Evolutionary conservation across 2,888 invertebrate genomes (phyloP).

Genomic region (Carabus problematicus): DNA sequence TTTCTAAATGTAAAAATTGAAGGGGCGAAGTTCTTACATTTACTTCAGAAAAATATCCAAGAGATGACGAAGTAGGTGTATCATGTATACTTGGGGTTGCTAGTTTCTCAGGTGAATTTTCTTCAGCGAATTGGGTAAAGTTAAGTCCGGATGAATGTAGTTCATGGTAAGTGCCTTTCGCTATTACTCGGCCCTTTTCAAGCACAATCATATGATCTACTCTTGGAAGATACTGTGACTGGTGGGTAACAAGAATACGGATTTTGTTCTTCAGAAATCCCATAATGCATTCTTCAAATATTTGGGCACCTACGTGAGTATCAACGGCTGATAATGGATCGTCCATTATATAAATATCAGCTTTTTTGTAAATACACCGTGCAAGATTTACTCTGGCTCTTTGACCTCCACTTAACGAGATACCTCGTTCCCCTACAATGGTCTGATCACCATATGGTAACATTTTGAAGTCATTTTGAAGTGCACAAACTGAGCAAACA

Average conservation of each 20-base stretch:
- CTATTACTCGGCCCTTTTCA: constrained; percentile 59
- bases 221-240: constrained; percentile 69
- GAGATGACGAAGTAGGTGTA: too few species aligned
- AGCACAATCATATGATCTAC: constrained; percentile 53
- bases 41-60: too few species aligned
- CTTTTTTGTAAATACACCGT: constrained; percentile 76
- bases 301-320: constrained; percentile 74
- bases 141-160: constrained; percentile 59
- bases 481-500: constrained; percentile 70
- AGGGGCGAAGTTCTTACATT: too few species aligned
- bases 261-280: constrained; percentile 65
- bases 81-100: background rate
- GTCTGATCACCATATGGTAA: constrained; percentile 80
- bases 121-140: constrained; percentile 59
- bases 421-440: constrained; percentile 82
- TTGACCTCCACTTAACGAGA: constrained; percentile 84
- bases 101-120: constrained; percentile 44
- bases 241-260: constrained; percentile 72
- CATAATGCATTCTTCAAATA: constrained; percentile 76
- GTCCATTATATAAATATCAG: constrained; percentile 81
- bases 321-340: constrained; percentile 87
- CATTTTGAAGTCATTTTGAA: constrained; percentile 74
- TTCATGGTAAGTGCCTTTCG: constrained; percentile 57
- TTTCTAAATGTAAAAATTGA: too few species aligned
- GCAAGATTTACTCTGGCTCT: constrained; percentile 82